These are phyloP conservation scores for Euclidia mi DNA, from an alignment of 2,888 invertebrate genomes.

Conservation along the genomic window DNA sequence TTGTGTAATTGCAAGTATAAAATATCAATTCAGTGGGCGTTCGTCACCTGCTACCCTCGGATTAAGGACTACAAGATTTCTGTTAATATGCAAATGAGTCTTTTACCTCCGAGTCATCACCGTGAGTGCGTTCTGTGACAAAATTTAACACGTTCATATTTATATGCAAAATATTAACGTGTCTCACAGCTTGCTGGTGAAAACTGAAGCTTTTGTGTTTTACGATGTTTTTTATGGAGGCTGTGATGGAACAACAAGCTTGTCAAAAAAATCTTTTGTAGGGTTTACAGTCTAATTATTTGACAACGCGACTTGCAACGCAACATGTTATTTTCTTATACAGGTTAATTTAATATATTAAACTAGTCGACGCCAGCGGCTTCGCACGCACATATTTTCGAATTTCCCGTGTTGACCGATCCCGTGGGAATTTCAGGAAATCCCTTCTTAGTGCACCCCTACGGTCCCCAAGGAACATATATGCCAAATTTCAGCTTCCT, in stretches of 20 bases:
- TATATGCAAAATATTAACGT: slow-evolving; percentile 47
- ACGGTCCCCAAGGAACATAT: too few relatives aligned
- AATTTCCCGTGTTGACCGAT: too few relatives aligned
- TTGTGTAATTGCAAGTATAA: slow-evolving; percentile 60
- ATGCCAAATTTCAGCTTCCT: too few relatives aligned
- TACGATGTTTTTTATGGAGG: slow-evolving; percentile 39
- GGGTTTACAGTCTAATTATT: slow-evolving; percentile 18
- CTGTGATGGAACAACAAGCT: slow-evolving; percentile 25
- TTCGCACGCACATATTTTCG: too few relatives aligned
- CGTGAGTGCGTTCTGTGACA: slow-evolving; percentile 51
- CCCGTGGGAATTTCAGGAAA: too few relatives aligned
- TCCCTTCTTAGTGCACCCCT: too few relatives aligned
- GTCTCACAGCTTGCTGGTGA: slow-evolving; percentile 23
- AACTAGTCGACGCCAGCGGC: too few relatives aligned
- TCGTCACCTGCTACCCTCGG: slow-evolving; percentile 63
- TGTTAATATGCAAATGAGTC: slow-evolving; percentile 66
- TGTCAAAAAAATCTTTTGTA: slow-evolving; percentile 31
- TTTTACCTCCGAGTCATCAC: slow-evolving; percentile 47
- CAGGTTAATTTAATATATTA: neutral
- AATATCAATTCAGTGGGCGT: slow-evolving; percentile 64
- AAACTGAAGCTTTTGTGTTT: too few relatives aligned
- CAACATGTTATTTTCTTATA: neutral
- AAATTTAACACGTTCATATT: slow-evolving; percentile 52
- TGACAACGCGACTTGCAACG: slow-evolving; percentile 8
- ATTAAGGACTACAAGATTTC: slow-evolving; percentile 58